These are phyloP conservation scores for Drosophila phalerata DNA, from an alignment of 2,888 invertebrate genomes.

Conservation along the genomic window DNA sequence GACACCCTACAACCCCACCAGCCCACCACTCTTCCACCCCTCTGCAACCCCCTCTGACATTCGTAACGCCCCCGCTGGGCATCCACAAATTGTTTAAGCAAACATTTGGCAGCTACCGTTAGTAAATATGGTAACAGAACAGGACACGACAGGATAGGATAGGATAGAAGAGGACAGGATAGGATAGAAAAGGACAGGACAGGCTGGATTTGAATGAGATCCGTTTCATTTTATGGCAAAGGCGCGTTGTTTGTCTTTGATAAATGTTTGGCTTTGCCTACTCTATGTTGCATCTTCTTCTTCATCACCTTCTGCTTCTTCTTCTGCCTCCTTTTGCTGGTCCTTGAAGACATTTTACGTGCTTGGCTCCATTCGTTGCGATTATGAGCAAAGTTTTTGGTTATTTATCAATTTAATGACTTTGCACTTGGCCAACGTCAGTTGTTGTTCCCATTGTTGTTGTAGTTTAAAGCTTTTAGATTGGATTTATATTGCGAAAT, in stretches of 20 bases:
- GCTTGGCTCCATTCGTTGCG: slow-evolving; percentile 52
- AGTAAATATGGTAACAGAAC: slow-evolving; percentile 10
- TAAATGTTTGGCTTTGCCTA: slow-evolving; percentile 58
- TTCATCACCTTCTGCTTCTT: background rate
- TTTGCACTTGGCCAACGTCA: slow-evolving; percentile 53
- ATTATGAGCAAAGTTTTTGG: slow-evolving; percentile 77
- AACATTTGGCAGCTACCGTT: slow-evolving; percentile 47
- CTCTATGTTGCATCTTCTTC: background rate
- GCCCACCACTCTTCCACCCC: background rate
- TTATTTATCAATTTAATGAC: slow-evolving; percentile 80
- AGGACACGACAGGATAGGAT: background rate
- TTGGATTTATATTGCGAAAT: slow-evolving; percentile 72
- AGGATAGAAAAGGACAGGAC: background rate
- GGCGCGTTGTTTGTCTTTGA: slow-evolving; percentile 52
- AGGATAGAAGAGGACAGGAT: background rate
- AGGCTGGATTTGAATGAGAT: slow-evolving; percentile 32
- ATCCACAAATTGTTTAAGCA: slow-evolving; percentile 67
- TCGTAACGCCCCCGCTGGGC: slow-evolving; percentile 34
- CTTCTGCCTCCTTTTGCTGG: slow-evolving; percentile 6
- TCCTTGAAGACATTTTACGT: slow-evolving; percentile 51
- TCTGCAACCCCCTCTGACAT: background rate
- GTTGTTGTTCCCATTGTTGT: slow-evolving; percentile 4
- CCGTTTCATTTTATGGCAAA: slow-evolving; percentile 34
- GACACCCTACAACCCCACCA: background rate
- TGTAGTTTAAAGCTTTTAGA: slow-evolving; percentile 61